These are phyloP conservation scores for Salarias fasciatus DNA, from an alignment of 2,797 vertebrate species.

Conservation along the genomic window DNA sequence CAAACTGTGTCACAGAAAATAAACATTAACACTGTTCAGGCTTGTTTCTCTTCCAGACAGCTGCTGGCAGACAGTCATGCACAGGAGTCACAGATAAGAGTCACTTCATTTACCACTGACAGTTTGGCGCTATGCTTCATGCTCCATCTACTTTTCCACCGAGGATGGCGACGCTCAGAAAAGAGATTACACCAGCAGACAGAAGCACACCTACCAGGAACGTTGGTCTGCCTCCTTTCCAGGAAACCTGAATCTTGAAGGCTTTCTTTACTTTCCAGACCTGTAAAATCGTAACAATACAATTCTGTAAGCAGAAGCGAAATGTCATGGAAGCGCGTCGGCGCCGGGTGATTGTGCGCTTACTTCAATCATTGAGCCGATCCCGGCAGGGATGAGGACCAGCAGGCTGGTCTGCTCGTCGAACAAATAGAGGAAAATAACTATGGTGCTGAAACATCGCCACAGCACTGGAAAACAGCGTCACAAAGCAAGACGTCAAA, in stretches of 20 bases:
- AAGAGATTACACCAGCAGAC: too few relatives aligned
- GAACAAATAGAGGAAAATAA: constrained; percentile 96
- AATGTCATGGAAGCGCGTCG: neutral
- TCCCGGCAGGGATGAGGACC: constrained; percentile 93
- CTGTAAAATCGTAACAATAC: too few relatives aligned
- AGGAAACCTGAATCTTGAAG: constrained; percentile 91
- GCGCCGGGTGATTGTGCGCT: neutral
- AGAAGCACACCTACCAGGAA: constrained; percentile 73
- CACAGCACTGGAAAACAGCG: constrained; percentile 87
- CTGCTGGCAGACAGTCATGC: too few relatives aligned
- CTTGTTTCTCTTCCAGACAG: neutral
- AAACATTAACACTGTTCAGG: neutral
- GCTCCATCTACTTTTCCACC: too few relatives aligned
- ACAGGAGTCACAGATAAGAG: too few relatives aligned
- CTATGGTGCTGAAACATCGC: constrained; percentile 97
- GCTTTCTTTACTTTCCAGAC: constrained; percentile 99
- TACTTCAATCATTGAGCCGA: constrained; percentile 96
- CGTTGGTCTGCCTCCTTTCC: constrained; percentile 87
- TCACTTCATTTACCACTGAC: too few relatives aligned
- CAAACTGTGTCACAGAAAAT: constrained; percentile 84
- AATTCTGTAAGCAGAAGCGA: too few relatives aligned
- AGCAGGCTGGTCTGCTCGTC: constrained; percentile 97
- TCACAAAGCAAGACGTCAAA: neutral
- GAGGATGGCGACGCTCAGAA: too few relatives aligned
- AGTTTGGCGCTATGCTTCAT: too few relatives aligned